phyloP scores from a whole-genome alignment of 2,797 vertebrate genomes.

The Hypotaenidia philippensis region DNA sequence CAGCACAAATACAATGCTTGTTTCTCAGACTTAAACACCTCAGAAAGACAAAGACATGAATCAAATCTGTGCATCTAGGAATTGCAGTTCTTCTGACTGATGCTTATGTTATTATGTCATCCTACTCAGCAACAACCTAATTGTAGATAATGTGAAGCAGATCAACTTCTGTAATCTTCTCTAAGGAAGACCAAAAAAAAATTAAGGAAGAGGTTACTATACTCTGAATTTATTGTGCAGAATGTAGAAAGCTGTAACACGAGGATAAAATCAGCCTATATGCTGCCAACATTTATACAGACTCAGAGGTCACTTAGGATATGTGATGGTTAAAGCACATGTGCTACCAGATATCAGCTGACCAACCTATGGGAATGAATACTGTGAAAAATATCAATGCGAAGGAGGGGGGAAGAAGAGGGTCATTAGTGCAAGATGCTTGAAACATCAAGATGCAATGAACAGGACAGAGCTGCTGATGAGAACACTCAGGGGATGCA shows the following conservation, averaged over 20 bases:
- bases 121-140: conserved; percentile 35
- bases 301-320: conserved; percentile 1
- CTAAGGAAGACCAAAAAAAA: neutral
- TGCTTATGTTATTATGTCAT: conserved; percentile 20
- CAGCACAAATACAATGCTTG: neutral
- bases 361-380: neutral
- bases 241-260: neutral
- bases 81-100: neutral
- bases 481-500: conserved; percentile 39
- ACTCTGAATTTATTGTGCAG: neutral
- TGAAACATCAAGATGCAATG: conserved; percentile 9
- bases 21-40: conserved; percentile 4
- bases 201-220: neutral
- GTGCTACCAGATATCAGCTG: neutral
- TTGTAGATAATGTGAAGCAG: conserved; percentile 54
- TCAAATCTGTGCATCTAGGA: neutral
- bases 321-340: neutral
- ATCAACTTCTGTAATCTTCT: conserved; percentile 29
- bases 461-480: conserved; percentile 46
- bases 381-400: neutral
- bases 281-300: neutral
- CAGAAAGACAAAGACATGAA: neutral
- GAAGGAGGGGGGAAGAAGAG: neutral
- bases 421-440: conserved; percentile 36
- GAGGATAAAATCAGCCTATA: neutral